Percentiles rank a stretch among this genome's conserved stretches.
Conservation (phyloP, 2,888 invertebrate genomes). For the Allophyes oxyacanthae region DNA sequence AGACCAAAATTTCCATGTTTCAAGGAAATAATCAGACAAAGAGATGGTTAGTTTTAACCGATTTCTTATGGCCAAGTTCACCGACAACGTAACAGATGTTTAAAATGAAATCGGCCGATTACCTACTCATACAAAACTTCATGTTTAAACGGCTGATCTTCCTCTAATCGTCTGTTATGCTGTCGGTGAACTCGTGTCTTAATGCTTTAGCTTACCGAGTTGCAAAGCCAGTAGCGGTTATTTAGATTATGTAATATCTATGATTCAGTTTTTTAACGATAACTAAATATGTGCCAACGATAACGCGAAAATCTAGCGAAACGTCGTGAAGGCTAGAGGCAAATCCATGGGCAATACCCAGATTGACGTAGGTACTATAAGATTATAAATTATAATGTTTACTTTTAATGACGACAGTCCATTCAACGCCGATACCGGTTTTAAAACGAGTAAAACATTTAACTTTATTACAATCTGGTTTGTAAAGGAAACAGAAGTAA, state of each 20-base stretch:
- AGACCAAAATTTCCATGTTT: too few relatives aligned
- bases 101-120: too few relatives aligned
- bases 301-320: slow-evolving; percentile 17
- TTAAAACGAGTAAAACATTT: slow-evolving; percentile 9
- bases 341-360: slow-evolving; percentile 25
- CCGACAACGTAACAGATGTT: too few relatives aligned
- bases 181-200: too few relatives aligned
- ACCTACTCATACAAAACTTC: too few relatives aligned
- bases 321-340: slow-evolving; percentile 25
- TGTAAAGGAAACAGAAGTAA: slow-evolving; percentile 27
- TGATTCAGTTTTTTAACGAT: slow-evolving; percentile 30
- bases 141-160: too few relatives aligned
- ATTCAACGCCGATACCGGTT: slow-evolving; percentile 13
- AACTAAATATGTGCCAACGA: slow-evolving; percentile 40
- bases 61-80: too few relatives aligned
- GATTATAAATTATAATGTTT: background rate
- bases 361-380: slow-evolving; percentile 5
- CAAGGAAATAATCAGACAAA: too few relatives aligned
- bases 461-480: slow-evolving; percentile 31
- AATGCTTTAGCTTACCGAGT: too few relatives aligned
- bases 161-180: too few relatives aligned
- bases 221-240: background rate
- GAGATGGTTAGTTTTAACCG: too few relatives aligned
- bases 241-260: slow-evolving; percentile 1
- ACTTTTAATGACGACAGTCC: background rate